Percentiles rank a stretch among this genome's conserved stretches.
phyloP scores from a whole-genome alignment of 30 jellyfish, hydroid and myxozoan species.

The Morbakka virulenta region DNA sequence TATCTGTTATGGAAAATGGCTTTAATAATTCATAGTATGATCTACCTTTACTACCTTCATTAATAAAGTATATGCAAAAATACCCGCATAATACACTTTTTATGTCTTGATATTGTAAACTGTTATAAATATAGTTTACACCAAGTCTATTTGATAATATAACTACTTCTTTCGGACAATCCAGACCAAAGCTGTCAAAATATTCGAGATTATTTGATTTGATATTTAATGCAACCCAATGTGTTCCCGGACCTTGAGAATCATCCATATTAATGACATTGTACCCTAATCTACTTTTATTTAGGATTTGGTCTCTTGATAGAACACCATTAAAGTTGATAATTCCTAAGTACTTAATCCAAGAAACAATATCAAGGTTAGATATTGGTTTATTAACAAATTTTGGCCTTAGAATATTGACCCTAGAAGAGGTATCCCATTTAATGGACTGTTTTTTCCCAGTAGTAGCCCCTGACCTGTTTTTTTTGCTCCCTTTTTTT shows the following conservation, averaged over 20 bases:
- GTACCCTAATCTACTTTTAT: neutral
- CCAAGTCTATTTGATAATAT: conserved; percentile 7
- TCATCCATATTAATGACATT: conserved; percentile 7
- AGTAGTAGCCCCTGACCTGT: conserved; percentile 13
- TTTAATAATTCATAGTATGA: conserved; percentile 8
- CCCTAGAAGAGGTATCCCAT: conserved; percentile 16
- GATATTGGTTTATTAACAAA: conserved; percentile 19
- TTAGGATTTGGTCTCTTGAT: conserved; percentile 3
- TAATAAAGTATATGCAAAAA: conserved; percentile 4
- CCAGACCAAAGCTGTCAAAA: conserved; percentile 8
- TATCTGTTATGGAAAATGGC: neutral
- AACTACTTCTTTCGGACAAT: conserved; percentile 19
- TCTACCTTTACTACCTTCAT: conserved; percentile 7
- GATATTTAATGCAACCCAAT: conserved; percentile 5
- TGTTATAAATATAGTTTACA: conserved; percentile 2
- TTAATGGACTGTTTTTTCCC: conserved; percentile 51
- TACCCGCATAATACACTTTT: conserved; percentile 19
- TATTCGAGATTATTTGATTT: neutral
- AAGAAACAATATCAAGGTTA: neutral
- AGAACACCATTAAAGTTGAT: conserved; percentile 18
- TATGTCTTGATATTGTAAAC: conserved; percentile 35
- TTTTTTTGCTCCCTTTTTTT: neutral
- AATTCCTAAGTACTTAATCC: conserved; percentile 25
- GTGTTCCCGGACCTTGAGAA: conserved; percentile 13
- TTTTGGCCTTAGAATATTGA: conserved; percentile 14